Evolutionary conservation across 2,888 invertebrate genomes (phyloP), one percentile per base, ranked within the genome.

Genomic region (Ferdinandea cuprea): DNA sequence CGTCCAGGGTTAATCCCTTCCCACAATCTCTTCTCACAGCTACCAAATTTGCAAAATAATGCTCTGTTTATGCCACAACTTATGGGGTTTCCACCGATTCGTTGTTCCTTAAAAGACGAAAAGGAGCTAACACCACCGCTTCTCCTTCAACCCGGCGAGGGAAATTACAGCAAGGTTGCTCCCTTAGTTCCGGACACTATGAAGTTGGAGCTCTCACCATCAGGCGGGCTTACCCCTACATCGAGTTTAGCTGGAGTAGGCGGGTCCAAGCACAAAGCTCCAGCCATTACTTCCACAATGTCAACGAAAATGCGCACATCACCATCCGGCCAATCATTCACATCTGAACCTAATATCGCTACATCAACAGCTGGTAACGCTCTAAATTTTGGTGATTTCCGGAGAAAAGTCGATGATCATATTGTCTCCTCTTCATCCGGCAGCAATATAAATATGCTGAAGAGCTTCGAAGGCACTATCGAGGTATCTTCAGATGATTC

Each of bases 1-100:
- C 92, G 93, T 1, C 92, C 93, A 59, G 93, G 93, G 1, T 87
- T 93, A 71, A 93, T 93, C 89, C 93, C 93, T 9, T 92, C 92
- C 40, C 91, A 92, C 48, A 92, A 92, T 0, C 87, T 93, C 1
- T 92, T 93, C 86, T 92, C 93, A 4, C 85, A 88, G 6, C 63
- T 89, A 1, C 79, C 85, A 2, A 85, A 84, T 28, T 87, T 88
- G 69, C 80, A 85, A 19, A 86, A 66, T 40, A 86, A 86, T 76
- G 65, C 77, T 42, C 11, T 80, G 37, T 73, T 73, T 50, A 63
- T 84, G 81, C 73, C 85, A 6, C 83, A 85, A 0, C 71, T 86
- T 7, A 85, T 86, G 74, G 78, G 81, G 1, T 86, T 86, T 13
- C 65, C 66, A 11, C 35, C 73, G 8, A 72, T 85, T 42, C 66